Conservation (phyloP, 2,797 vertebrate genomes). For the Coregonus ussuriensis region DNA sequence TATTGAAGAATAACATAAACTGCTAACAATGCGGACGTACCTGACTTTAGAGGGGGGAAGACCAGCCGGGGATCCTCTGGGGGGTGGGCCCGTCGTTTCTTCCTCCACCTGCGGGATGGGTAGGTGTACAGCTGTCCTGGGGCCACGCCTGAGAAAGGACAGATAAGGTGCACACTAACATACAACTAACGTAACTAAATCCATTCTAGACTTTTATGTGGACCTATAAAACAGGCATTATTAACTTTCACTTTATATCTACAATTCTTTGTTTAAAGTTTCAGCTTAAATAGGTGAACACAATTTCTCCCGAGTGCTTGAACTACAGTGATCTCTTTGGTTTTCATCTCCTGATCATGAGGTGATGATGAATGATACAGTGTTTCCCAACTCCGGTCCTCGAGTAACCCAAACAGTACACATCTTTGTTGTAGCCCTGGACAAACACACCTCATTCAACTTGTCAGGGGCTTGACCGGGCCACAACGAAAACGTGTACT, state of each 20-base stretch:
- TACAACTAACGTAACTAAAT: no score
- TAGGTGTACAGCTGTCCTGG: conserved; percentile 97
- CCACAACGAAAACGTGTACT: no score
- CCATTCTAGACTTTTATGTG: no score
- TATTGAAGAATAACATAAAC: no score
- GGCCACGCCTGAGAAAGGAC: conserved; percentile 79
- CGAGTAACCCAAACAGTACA: no score
- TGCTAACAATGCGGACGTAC: conserved; percentile 56
- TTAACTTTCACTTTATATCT: no score
- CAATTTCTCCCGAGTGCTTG: background rate
- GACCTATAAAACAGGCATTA: no score
- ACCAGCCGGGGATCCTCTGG: conserved; percentile 88
- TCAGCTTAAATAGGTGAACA: no score
- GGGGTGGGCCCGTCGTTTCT: conserved; percentile 86
- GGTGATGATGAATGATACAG: background rate
- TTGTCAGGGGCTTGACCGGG: no score
- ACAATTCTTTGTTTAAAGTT: background rate
- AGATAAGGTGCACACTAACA: background rate
- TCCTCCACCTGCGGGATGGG: conserved; percentile 94
- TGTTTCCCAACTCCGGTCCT: background rate
- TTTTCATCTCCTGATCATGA: no score
- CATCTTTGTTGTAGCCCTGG: no score
- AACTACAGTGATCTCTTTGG: background rate
- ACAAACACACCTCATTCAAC: no score
- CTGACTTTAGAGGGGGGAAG: conserved; percentile 89